These are phyloP conservation scores for Ceriagrion tenellum DNA, from an alignment of 2,888 invertebrate genomes.

Conservation along the genomic window DNA sequence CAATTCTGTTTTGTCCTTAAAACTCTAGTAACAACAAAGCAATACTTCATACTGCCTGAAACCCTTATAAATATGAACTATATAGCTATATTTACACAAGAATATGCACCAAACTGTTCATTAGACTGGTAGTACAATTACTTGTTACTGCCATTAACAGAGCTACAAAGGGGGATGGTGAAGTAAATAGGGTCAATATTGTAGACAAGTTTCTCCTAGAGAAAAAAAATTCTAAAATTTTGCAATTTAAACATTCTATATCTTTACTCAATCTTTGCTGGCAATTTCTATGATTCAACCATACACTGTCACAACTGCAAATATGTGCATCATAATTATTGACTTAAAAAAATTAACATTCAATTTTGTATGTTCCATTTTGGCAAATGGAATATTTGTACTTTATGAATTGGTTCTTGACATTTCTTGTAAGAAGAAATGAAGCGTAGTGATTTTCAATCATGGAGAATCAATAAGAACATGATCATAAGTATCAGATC, in stretches of 20 bases:
- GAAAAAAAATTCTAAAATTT: not conserved
- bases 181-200: not conserved
- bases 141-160: not conserved
- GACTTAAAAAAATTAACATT: conserved; percentile 14
- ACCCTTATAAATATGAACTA: conserved; percentile 16
- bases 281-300: not conserved
- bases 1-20: not conserved
- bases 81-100: conserved; percentile 9
- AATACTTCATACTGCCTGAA: not conserved
- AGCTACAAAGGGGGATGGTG: not conserved
- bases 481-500: not conserved
- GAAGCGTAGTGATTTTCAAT: not conserved
- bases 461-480: conserved; percentile 7
- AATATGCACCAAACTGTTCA: not conserved
- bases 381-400: conserved; percentile 40
- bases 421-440: conserved; percentile 2
- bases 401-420: conserved; percentile 50
- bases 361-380: conserved; percentile 12
- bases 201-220: not conserved
- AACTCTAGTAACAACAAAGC: conserved; percentile 35
- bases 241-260: not conserved
- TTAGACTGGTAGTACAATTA: not conserved
- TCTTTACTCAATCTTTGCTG: not conserved
- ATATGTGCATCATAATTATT: conserved; percentile 28
- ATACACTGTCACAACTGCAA: not conserved